Base-by-base conservation (phyloP, 2,888 invertebrate species). In the Pachydiplax longipennis region DNA sequence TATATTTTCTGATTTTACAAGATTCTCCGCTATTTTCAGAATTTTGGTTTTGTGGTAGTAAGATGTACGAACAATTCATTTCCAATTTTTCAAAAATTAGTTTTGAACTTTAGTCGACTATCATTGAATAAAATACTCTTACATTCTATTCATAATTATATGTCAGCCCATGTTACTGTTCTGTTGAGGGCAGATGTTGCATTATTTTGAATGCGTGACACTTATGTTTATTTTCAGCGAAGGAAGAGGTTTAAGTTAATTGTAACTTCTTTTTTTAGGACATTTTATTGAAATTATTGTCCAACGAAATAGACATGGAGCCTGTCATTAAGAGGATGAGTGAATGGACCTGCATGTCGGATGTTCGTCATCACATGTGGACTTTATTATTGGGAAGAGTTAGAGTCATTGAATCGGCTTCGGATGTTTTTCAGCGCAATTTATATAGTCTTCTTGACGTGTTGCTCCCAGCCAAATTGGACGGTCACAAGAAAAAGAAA, bases 281-380 rank as follows among this genome's bases (percentile, higher is more conserved):
- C 87, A 95, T 98, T 91, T 94, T 98, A 91, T 94, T 95, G 92
- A 95, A 95, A 81, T 93, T 98, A 22, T 93, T 97, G 80, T 96
- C 96, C 58, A 94, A 95, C 0, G 95, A 96, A 82, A 94, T 95
- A 87, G 95, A 96, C 44, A 96, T 96, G 93, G 93, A 94, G 0
- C 94, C 95, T 53, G 94, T 96, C 0, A 95, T 98, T 91, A 94
- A 95, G 18, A 95, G 96, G 92, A 97, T 97, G 93, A 96, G 97
- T 93, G 97, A 97, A 93, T 97, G 96, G 93, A 94, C 96, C 0
- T 95, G 95, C 91, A 97, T 96, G 93, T 95, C 96, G 92, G 98
- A 98, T 93, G 95, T 98, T 31, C 94, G 97, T 91, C 97, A 96
- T 93, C 95, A 96, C 93, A 96, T 96, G 0, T 96, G 98, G 94